A percentile compares a stretch with the other conserved stretches of the same genome.
Conservation (phyloP, 2,888 invertebrate genomes). For the Scrobipalpa atriplicella region DNA sequence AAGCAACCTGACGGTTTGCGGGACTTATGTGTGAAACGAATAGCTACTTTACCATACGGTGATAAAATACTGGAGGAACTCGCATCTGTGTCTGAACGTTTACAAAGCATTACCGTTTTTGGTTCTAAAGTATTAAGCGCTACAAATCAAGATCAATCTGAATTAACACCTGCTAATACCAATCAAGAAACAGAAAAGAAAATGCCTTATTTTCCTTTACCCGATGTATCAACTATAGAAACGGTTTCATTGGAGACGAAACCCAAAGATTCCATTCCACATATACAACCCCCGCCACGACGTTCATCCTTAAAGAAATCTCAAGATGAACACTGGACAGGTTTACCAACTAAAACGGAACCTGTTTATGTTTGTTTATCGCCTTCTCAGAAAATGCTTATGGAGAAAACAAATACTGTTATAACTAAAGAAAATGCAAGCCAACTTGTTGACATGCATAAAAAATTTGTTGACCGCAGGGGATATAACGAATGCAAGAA, state of each 20-base stretch:
- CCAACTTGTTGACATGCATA: constrained; percentile 86
- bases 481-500: constrained; percentile 76
- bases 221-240: constrained; percentile 72
- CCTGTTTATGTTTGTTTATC: constrained; percentile 86
- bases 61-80: constrained; percentile 86
- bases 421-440: constrained; percentile 80
- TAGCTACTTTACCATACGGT: constrained; percentile 87
- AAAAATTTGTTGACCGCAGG: constrained; percentile 86
- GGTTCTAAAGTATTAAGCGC: constrained; percentile 37
- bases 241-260: constrained; percentile 61
- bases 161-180: not conserved
- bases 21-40: constrained; percentile 85
- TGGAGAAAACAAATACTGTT: constrained; percentile 80
- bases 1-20: constrained; percentile 79
- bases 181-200: constrained; percentile 37
- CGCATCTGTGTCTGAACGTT: constrained; percentile 83
- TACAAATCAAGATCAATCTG: constrained; percentile 1
- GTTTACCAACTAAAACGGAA: constrained; percentile 83
- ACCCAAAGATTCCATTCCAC: constrained; percentile 54
- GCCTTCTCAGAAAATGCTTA: constrained; percentile 86
- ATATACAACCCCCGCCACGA: constrained; percentile 61
- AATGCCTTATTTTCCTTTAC: constrained; percentile 76
- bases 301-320: constrained; percentile 70
- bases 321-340: constrained; percentile 81
- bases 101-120: constrained; percentile 66